Conservation (phyloP, 2,888 invertebrate genomes). For the Pyrochroa serraticornis region DNA sequence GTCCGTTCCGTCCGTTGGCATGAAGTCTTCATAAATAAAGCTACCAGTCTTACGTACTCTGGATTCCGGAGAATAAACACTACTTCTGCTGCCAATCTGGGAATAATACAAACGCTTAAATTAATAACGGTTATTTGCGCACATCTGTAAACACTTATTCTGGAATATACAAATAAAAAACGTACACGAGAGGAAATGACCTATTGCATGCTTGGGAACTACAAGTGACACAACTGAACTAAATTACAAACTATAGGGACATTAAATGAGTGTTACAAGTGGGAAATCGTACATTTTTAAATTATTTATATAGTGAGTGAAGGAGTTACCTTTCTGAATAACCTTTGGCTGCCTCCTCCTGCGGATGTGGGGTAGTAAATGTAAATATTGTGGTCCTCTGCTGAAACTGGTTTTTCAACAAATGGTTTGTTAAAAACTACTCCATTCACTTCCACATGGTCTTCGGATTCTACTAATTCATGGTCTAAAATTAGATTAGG, state of each 20-base stretch:
- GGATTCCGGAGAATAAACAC: constrained; percentile 97
- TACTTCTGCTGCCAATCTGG: constrained; percentile 96
- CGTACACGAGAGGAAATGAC: constrained; percentile 4
- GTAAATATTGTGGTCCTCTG: constrained; percentile 99
- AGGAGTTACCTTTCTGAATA: constrained; percentile 88
- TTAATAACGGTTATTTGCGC: constrained; percentile 34
- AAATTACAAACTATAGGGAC: background rate
- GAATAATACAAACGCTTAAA: constrained; percentile 45
- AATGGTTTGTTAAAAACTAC: constrained; percentile 97
- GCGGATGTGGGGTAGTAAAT: constrained; percentile 99
- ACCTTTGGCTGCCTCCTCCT: constrained; percentile 95
- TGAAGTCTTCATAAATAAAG: constrained; percentile 99
- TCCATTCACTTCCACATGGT: constrained; percentile 96
- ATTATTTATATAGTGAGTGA: background rate
- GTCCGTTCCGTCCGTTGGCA: constrained; percentile 94
- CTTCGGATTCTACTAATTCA: constrained; percentile 92
- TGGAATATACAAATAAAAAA: constrained; percentile 32
- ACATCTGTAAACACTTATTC: constrained; percentile 40
- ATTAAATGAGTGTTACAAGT: constrained; percentile 1
- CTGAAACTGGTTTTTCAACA: constrained; percentile 99
- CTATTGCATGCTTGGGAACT: too few relatives aligned
- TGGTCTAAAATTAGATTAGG: constrained; percentile 69
- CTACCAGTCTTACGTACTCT: constrained; percentile 96
- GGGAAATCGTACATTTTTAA: background rate
- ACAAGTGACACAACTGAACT: constrained; percentile 2